Percentiles rank a stretch among this genome's conserved stretches.
phyloP scores from a whole-genome alignment of 2,888 invertebrate species.

The Drosophila nr. perissopoda region DNA sequence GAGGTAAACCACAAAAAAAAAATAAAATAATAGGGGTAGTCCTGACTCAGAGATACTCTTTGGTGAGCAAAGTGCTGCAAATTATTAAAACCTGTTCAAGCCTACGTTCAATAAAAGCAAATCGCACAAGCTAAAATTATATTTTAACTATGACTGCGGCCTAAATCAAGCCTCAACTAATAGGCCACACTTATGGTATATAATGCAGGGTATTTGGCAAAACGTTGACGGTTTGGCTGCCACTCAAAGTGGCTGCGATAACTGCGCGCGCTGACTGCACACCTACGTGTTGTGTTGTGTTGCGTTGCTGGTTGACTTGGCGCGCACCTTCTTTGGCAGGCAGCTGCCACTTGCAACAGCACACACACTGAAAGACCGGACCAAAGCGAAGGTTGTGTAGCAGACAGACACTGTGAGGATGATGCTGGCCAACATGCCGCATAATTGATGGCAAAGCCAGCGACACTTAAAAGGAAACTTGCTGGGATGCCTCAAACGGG shows the following conservation, averaged over 20 bases:
- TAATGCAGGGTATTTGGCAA: slow-evolving; percentile 27
- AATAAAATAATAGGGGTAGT: not conserved
- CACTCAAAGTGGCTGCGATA: slow-evolving; percentile 36
- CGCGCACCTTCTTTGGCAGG: slow-evolving; percentile 61
- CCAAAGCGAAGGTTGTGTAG: slow-evolving; percentile 31
- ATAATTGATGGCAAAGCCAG: slow-evolving; percentile 75
- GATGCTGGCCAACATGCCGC: slow-evolving; percentile 71
- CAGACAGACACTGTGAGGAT: slow-evolving; percentile 23
- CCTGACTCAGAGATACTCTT: slow-evolving; percentile 13
- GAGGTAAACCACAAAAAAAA: slow-evolving; percentile 51
- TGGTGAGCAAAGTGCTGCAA: not conserved
- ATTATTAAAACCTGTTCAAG: not conserved
- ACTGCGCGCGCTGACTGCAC: slow-evolving; percentile 38
- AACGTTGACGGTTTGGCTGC: slow-evolving; percentile 46
- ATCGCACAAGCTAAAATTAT: not conserved
- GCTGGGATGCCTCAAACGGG: slow-evolving; percentile 65
- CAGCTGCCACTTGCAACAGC: slow-evolving; percentile 62
- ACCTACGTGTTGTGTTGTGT: slow-evolving; percentile 44
- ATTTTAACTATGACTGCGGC: too few relatives aligned
- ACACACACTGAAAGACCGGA: not conserved
- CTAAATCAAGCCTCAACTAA: too few relatives aligned
- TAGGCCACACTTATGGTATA: not conserved
- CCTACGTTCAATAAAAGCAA: too few relatives aligned
- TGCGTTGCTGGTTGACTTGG: slow-evolving; percentile 30
- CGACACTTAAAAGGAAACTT: slow-evolving; percentile 78